Evolutionary conservation across 2,888 invertebrate species (phyloP), one percentile per base, ranked within the genome.

Genomic region (Cremastinae sp.): DNA sequence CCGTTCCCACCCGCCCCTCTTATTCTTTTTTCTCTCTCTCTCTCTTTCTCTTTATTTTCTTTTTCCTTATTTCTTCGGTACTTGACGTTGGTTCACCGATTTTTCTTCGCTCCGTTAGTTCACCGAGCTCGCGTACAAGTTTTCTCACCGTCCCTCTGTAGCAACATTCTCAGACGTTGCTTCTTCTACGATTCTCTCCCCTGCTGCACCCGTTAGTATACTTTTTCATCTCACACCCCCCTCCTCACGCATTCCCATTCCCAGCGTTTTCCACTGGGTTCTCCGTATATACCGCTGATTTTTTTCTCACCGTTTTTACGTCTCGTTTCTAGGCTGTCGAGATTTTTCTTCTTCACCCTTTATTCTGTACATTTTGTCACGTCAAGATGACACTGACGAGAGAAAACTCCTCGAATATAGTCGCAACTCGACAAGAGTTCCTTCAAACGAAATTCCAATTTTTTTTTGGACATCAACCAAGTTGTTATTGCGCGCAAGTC

Each of bases 141-240:
- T 68, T 70, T 43, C 55, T 41, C 58, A 58, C 22, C 45, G 64
- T 49, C 37, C 5, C 28, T 61, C 28, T 65, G 55, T 71, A 77
- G 78, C 78, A 75, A 78, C 74, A 77, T 77, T 80, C 75, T 71
- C 73, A 69, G 78, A 59, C 75, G 68, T 74, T 66, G 76, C 74
- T 78, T 78, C 69, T 28, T 28, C 28, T 2, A 61, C 65, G 47
- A 65, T 7, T 49, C 53, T 58, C 55, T 53, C 51, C 47, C 28
- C n/a, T n/a, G n/a, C n/a, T 49, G 20, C n/a, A n/a, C 35, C 66
- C 20, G 45, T 51, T 41, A 5, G n/a, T 56, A n/a, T 16, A 22
- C 58, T n/a, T 9, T 14, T 47, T 14, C 14, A 35, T 53, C 28
- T 45, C 8, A 28, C 51, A 14, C 35, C 10, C 20, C 45, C 39